These are phyloP conservation scores for Miichthys miiuy DNA, from an alignment of 2,797 vertebrate species.

Conservation along the genomic window DNA sequence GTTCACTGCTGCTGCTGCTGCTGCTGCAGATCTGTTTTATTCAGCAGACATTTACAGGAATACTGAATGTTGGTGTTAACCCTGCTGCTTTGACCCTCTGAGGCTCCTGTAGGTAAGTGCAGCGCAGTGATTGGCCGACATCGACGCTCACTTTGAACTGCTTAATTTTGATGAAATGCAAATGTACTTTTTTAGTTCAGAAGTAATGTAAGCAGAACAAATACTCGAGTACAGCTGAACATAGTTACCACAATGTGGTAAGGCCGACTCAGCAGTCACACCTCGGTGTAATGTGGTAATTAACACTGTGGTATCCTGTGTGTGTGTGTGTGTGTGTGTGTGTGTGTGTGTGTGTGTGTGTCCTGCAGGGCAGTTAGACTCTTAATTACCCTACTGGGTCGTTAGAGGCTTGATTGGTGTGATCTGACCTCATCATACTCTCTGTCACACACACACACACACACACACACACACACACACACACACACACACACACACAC, in stretches of 20 bases:
- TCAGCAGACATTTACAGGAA: slow-evolving; percentile 49
- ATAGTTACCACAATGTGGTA: too few species aligned
- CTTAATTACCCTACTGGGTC: slow-evolving; percentile 52
- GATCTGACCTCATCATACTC: slow-evolving; percentile 26
- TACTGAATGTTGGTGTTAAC: slow-evolving; percentile 8
- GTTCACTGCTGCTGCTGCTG: slow-evolving; percentile 6
- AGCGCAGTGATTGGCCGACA: not conserved
- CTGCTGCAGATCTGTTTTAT: slow-evolving; percentile 17
- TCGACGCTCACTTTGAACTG: not conserved
- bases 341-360: slow-evolving; percentile 14
- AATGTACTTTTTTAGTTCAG: not conserved
- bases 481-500: slow-evolving; percentile 13
- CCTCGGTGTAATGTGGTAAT: not conserved
- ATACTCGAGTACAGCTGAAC: too few species aligned
- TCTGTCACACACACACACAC: not conserved
- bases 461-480: slow-evolving; percentile 21
- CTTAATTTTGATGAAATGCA: not conserved
- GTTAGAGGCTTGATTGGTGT: slow-evolving; percentile 53
- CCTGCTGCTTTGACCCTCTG: slow-evolving; percentile 13
- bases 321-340: slow-evolving; percentile 7
- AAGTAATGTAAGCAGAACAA: too few species aligned
- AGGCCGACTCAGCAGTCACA: not conserved
- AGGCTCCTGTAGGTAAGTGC: not conserved
- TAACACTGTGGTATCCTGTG: not conserved
- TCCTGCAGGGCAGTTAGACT: slow-evolving; percentile 22